Evolutionary conservation across 2,888 invertebrate genomes (phyloP).

Genomic region (Exephanes ischioxanthus): DNA sequence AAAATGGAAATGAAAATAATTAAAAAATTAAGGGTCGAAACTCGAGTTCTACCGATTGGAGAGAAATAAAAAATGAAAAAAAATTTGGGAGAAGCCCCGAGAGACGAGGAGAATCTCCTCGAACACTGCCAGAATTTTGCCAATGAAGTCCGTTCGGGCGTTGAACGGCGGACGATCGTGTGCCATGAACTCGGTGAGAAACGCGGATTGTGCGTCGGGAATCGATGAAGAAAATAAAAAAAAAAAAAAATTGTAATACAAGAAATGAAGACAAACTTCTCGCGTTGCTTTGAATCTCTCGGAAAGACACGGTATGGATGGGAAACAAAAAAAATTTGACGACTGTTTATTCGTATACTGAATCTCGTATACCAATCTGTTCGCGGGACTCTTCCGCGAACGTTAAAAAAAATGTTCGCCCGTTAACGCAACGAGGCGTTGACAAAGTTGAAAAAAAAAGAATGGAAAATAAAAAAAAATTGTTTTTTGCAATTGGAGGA

Average conservation of each 20-base stretch:
- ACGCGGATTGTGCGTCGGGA: slow-evolving; percentile 15
- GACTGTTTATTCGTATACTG: slow-evolving; percentile 24
- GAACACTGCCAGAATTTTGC: slow-evolving; percentile 69
- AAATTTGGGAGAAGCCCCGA: background rate
- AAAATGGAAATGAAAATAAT: background rate
- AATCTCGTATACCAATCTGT: slow-evolving; percentile 21
- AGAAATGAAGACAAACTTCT: background rate
- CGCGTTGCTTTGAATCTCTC: slow-evolving; percentile 13
- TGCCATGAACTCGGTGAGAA: slow-evolving; percentile 72
- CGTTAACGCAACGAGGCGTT: background rate
- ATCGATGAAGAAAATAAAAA: background rate
- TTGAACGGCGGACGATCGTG: slow-evolving; percentile 72
- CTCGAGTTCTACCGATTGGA: slow-evolving; percentile 5
- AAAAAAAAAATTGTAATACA: background rate
- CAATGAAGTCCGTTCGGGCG: slow-evolving; percentile 60
- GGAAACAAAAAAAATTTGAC: background rate
- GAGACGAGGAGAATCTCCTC: slow-evolving; percentile 22
- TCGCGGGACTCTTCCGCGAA: slow-evolving; percentile 19
- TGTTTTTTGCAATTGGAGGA: slow-evolving; percentile 11
- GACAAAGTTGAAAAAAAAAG: background rate
- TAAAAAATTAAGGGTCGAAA: background rate
- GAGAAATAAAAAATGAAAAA: too few relatives aligned
- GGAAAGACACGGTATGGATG: slow-evolving; percentile 34
- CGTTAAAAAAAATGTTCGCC: slow-evolving; percentile 24
- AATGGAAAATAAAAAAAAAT: slow-evolving; percentile 7